phyloP scores from a whole-genome alignment of 2,797 vertebrate genomes.

The Onychomys torridus region DNA sequence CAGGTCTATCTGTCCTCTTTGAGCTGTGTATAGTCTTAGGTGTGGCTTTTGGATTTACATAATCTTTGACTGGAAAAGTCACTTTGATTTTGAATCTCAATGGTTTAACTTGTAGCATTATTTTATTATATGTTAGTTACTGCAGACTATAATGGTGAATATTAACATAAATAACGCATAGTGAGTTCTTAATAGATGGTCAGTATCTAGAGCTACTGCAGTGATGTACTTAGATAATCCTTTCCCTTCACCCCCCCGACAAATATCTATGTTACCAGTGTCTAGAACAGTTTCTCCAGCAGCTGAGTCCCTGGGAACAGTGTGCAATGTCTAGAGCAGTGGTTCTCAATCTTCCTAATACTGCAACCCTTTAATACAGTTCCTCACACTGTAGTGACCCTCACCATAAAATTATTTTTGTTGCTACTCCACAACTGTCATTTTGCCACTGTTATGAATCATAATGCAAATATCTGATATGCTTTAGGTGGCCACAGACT shows the following conservation, averaged over 20 bases:
- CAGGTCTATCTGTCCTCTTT: neutral
- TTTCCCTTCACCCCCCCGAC: neutral
- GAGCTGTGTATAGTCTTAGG: neutral
- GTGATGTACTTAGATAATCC: neutral
- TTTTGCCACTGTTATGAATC: neutral
- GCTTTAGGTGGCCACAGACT: neutral
- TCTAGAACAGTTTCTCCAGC: neutral
- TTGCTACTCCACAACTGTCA: neutral
- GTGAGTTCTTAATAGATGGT: neutral
- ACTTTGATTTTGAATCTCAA: conserved; percentile 21
- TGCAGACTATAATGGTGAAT: neutral
- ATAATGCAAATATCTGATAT: neutral
- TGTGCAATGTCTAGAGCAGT: no score
- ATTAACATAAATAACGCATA: neutral
- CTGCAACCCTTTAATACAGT: neutral
- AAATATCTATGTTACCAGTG: neutral
- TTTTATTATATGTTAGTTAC: conserved; percentile 11
- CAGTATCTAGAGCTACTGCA: neutral
- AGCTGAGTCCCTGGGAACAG: neutral
- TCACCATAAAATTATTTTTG: neutral
- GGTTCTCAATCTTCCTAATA: neutral
- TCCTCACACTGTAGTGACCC: neutral
- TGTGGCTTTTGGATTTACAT: neutral
- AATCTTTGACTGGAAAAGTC: neutral
- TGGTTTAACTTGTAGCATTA: neutral